Evolutionary conservation across 1,140 invertebrate genomes (phyloP).

Genomic region (Pseudachorutes palmiensis): DNA sequence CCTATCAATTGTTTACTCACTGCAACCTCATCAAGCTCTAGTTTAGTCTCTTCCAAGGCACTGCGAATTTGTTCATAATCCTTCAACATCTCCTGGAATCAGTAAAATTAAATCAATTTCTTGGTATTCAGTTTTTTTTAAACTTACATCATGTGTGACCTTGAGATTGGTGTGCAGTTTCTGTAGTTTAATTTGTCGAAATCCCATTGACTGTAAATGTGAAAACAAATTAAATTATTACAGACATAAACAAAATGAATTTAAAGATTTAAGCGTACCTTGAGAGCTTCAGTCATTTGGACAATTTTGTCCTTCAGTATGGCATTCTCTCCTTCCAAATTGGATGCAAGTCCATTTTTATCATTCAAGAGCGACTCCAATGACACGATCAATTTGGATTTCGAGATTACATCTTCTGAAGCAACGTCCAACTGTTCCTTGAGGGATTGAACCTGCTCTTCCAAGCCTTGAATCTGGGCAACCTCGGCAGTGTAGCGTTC

Average conservation of each 20-base stretch:
- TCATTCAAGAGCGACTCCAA: neutral
- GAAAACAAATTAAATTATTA: neutral
- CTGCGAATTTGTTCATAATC: neutral
- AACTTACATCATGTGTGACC: neutral
- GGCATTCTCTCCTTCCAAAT: neutral
- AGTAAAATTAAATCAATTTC: neutral
- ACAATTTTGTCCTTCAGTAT: neutral
- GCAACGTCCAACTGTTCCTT: constrained; percentile 6
- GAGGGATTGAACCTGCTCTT: neutral
- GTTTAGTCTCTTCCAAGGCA: neutral
- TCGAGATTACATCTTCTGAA: neutral
- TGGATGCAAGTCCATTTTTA: neutral
- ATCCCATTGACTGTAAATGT: neutral
- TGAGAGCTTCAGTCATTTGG: neutral
- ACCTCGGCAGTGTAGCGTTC: neutral
- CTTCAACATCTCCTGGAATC: neutral
- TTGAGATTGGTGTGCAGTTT: neutral
- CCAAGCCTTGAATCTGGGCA: neutral
- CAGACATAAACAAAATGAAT: neutral
- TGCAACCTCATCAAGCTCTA: neutral
- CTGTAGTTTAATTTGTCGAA: neutral
- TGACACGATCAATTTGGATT: neutral
- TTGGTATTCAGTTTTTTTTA: neutral
- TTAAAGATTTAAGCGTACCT: neutral
- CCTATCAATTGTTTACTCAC: neutral